Conservation (phyloP, 2,888 invertebrate genomes). For the Caenorhabditis panamensis region DNA sequence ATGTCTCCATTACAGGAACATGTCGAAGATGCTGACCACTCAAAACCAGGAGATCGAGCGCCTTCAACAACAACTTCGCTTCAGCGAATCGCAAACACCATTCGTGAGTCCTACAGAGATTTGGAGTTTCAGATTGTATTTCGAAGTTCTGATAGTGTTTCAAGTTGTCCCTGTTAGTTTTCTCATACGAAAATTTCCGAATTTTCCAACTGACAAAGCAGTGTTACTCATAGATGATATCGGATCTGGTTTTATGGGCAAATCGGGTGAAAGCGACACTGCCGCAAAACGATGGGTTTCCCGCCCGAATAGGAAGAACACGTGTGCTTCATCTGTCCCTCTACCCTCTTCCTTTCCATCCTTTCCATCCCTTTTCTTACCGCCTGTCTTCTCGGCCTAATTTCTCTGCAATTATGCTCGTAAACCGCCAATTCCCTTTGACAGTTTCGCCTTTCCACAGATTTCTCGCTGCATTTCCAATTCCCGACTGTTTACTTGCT, state of each 20-base stretch:
- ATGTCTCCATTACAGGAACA: conserved; percentile 41
- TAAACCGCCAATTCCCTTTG: conserved; percentile 32
- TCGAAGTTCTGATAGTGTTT: too few relatives aligned
- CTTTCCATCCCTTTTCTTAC: not conserved
- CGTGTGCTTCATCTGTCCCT: conserved; percentile 8
- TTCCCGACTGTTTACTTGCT: conserved; percentile 19
- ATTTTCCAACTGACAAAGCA: not conserved
- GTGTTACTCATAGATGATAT: conserved; percentile 40
- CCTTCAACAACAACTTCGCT: conserved; percentile 61
- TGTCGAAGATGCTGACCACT: conserved; percentile 63
- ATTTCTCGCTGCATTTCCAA: conserved; percentile 1
- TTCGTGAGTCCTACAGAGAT: conserved; percentile 60
- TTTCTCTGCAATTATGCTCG: conserved; percentile 39
- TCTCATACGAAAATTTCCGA: too few relatives aligned
- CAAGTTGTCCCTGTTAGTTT: too few relatives aligned
- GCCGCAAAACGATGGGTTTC: not conserved
- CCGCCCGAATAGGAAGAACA: conserved; percentile 11
- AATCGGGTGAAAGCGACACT: conserved; percentile 15
- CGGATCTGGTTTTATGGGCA: conserved; percentile 36
- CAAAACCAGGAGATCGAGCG: conserved; percentile 67
- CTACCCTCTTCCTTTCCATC: not conserved
- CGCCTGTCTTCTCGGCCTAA: conserved; percentile 19
- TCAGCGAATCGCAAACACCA: conserved; percentile 56
- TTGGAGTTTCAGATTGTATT: not conserved
- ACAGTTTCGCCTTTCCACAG: not conserved